Evolutionary conservation across 2,113 vertebrate species (phyloP).

Genomic region (Phalacrocorax brasilianus): DNA sequence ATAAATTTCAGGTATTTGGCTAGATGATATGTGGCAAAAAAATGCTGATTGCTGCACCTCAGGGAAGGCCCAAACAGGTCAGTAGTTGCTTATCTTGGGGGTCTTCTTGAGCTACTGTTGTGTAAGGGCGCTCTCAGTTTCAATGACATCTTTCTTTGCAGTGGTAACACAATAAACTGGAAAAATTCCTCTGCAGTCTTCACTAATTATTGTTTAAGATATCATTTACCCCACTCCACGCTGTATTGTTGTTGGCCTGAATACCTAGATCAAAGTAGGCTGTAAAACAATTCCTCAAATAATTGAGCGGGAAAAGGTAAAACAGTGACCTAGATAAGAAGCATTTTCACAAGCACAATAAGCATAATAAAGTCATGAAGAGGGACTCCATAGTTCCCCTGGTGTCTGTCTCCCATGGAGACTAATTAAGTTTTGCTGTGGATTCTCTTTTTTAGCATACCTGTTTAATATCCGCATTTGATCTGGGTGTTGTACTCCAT

Average conservation of each 20-base stretch:
- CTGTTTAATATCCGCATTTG: background rate
- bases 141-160: background rate
- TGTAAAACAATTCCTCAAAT: background rate
- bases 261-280: slow-evolving; percentile 5
- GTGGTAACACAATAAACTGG: background rate
- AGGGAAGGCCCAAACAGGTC: background rate
- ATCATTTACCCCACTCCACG: background rate
- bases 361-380: background rate
- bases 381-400: background rate
- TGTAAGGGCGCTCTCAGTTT: background rate
- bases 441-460: background rate
- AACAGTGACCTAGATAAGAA: background rate
- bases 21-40: background rate
- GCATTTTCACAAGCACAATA: background rate
- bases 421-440: background rate
- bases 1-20: background rate
- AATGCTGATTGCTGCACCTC: background rate
- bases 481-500: background rate
- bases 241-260: background rate
- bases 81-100: background rate
- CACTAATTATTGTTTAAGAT: background rate
- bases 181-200: background rate
- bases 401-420: background rate
- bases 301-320: background rate
- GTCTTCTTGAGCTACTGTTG: background rate